Base-by-base conservation (phyloP, 2,113 vertebrate species). In the Suncus etruscus region DNA sequence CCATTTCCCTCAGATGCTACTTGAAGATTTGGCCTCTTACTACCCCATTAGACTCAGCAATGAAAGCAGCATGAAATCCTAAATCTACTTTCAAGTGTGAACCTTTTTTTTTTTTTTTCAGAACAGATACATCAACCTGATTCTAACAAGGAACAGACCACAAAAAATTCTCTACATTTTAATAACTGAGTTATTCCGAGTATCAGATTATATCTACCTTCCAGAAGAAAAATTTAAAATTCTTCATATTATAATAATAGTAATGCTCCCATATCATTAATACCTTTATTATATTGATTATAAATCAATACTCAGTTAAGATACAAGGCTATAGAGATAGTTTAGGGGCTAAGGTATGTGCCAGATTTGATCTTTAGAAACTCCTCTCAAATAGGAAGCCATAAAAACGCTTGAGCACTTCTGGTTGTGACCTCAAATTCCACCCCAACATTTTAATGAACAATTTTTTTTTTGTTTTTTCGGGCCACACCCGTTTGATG, bases 131-230 rank as follows among this genome's bases (percentile, higher is more conserved):
- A 74, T 51, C 48, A 61, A 74, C 50, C 51, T 69, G 63, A 32
- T 81, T 29, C 83, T 90, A 90, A 95, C 58, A 74, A 83, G 47
- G 7, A 93, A 25, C 58, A 93, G 54, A 78, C n/a, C 31, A 32
- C 39, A 54, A 24, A 39, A 7, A 47, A 77, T 45, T 94, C 85
- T 27, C 47, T 75, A 61, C 84, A 72, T 87, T 51, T 73, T 47
- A 74, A 88, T 20, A 87, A 87, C 47, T 54, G 48, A 22, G 58
- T 72, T 81, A 31, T 24, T 86, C 72, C 58, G 83, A 85, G 29
- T 47, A 32, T 77, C 73, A 80, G 29, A 90, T 68, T 58, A 6
- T 72, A 75, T 73, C 61, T 73, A 74, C 54, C 48, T 69, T 39
- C 11, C 16, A 81, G 12, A 83, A 29, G 1, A 77, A 83, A 63